A percentile compares a stretch with the other conserved stretches of the same genome.
These are phyloP conservation scores for Alouatta palliata DNA, from an alignment of 2,113 vertebrate species.

Conservation along the genomic window DNA sequence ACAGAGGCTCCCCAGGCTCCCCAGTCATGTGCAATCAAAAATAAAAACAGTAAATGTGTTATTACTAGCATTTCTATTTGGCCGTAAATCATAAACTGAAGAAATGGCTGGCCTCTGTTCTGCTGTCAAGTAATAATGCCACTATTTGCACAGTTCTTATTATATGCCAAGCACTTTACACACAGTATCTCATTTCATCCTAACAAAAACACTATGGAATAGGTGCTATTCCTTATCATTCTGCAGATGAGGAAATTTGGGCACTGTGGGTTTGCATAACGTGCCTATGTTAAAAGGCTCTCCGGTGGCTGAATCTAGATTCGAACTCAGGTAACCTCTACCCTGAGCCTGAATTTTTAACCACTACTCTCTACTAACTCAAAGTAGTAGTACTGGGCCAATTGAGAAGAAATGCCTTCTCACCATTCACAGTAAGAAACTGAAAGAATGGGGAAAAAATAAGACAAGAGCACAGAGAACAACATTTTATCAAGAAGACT, in stretches of 20 bases:
- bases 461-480: background rate
- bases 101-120: background rate
- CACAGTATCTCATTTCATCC: background rate
- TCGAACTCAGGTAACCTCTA: background rate
- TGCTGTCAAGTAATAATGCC: background rate
- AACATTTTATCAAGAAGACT: background rate
- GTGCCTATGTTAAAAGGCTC: background rate
- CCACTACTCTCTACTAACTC: background rate
- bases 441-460: background rate
- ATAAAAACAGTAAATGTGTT: background rate
- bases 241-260: background rate
- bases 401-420: background rate
- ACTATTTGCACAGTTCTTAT: background rate
- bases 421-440: background rate
- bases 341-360: background rate
- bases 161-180: background rate
- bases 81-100: background rate
- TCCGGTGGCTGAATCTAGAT: background rate
- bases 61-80: background rate
- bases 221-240: background rate
- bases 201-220: background rate
- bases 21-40: background rate
- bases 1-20: background rate
- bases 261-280: background rate
- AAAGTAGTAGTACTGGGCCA: background rate